Percentiles rank a stretch among this genome's conserved stretches.
These are phyloP conservation scores for Pelvicachromis taeniatus DNA, from an alignment of 2,113 vertebrate genomes.

Conservation along the genomic window DNA sequence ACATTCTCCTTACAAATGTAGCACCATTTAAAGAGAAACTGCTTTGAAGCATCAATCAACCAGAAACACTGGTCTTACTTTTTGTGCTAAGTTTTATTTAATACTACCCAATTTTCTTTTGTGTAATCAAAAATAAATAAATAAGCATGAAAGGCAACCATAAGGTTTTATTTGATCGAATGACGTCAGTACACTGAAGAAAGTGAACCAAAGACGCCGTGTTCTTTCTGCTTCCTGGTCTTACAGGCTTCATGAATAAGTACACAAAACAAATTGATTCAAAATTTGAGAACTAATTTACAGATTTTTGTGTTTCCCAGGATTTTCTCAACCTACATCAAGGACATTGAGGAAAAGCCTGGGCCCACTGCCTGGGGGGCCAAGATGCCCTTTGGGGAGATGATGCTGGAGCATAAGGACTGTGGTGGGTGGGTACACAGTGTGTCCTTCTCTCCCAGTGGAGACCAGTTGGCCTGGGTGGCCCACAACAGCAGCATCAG, in stretches of 20 bases:
- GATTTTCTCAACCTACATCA: conserved; percentile 78
- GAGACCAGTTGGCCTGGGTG: conserved; percentile 75
- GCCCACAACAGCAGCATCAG: conserved; percentile 77
- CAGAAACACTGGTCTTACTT: not conserved
- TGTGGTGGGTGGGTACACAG: conserved; percentile 81
- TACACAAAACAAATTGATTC: not conserved
- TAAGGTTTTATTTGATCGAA: not conserved
- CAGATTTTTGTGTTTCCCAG: conserved; percentile 21
- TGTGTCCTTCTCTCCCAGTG: conserved; percentile 75
- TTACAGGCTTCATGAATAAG: not conserved
- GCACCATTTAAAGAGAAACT: not conserved
- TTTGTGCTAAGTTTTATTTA: not conserved
- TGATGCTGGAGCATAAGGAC: conserved; percentile 75
- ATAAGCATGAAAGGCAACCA: not conserved
- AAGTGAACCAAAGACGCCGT: not conserved
- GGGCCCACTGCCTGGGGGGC: conserved; percentile 77
- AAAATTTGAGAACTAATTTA: not conserved
- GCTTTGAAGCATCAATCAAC: not conserved
- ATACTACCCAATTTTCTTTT: not conserved
- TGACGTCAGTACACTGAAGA: not conserved
- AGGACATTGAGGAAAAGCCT: conserved; percentile 81
- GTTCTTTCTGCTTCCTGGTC: not conserved
- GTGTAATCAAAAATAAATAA: not conserved
- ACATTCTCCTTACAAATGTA: not conserved
- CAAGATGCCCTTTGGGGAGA: conserved; percentile 81